Conservation (phyloP, 2,888 invertebrate species). For the Ecliptopera silaceata region DNA sequence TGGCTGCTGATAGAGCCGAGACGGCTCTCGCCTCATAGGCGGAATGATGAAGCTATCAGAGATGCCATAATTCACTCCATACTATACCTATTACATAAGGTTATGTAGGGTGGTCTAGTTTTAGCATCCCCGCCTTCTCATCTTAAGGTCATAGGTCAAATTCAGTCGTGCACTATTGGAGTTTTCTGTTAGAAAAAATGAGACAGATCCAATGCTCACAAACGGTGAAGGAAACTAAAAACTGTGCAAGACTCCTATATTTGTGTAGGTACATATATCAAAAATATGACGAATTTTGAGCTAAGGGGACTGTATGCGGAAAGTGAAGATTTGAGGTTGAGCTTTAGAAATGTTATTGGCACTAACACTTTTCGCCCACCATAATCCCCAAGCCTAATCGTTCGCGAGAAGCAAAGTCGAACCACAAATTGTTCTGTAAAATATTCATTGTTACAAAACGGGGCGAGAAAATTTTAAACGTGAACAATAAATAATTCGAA, state of each 20-base stretch:
- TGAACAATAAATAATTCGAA: slow-evolving; percentile 71
- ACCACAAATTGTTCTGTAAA: slow-evolving; percentile 47
- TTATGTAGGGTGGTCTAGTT: background rate
- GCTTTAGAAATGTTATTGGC: slow-evolving; percentile 1
- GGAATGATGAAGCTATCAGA: slow-evolving; percentile 28
- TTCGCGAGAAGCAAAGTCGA: slow-evolving; percentile 40
- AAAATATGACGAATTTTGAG: too few species aligned
- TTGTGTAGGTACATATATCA: too few species aligned
- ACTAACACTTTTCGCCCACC: slow-evolving; percentile 19
- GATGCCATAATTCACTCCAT: slow-evolving; percentile 21
- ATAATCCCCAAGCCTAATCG: slow-evolving; percentile 28
- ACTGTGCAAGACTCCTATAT: too few species aligned
- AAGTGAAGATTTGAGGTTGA: background rate
- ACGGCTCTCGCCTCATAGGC: slow-evolving; percentile 33
- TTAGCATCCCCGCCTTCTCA: too few species aligned
- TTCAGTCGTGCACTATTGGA: too few species aligned
- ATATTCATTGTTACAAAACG: slow-evolving; percentile 50
- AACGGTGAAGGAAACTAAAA: too few species aligned
- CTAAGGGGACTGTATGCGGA: background rate
- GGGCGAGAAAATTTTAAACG: slow-evolving; percentile 60
- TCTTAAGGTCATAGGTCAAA: too few species aligned
- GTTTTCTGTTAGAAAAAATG: too few species aligned
- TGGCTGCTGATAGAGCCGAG: slow-evolving; percentile 55
- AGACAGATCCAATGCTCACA: too few species aligned
- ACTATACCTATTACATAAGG: background rate